Conservation (phyloP, 1,140 invertebrate species). For the Ceratina calcarata region DNA sequence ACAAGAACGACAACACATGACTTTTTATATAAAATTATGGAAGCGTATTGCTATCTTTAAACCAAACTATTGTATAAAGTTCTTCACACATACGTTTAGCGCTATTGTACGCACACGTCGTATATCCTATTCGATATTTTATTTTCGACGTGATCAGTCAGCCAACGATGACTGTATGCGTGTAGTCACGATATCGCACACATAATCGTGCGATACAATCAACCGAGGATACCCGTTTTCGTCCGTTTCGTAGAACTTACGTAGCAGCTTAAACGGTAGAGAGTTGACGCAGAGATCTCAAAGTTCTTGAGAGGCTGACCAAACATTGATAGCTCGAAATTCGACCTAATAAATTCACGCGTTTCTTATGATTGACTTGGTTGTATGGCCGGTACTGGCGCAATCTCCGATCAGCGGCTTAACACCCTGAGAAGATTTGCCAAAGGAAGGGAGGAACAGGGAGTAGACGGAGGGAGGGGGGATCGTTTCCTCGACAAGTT, state of each 20-base stretch:
- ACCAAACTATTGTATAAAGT: no score
- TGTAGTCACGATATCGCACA: background rate
- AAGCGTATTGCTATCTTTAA: no score
- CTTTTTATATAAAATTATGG: no score
- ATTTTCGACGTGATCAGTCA: background rate
- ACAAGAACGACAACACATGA: no score
- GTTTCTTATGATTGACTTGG: constrained; percentile 63
- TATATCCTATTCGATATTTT: no score
- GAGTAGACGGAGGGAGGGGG: background rate
- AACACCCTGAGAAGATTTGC: constrained; percentile 47
- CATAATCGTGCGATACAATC: constrained; percentile 30
- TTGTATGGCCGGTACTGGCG: constrained; percentile 24
- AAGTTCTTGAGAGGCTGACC: constrained; percentile 61
- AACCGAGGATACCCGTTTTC: background rate
- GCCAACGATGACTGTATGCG: background rate
- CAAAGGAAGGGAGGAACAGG: background rate
- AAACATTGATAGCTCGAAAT: constrained; percentile 67
- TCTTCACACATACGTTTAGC: no score
- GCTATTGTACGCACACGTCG: no score
- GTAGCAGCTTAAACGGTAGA: constrained; percentile 41
- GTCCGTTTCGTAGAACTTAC: constrained; percentile 21
- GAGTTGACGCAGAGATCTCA: constrained; percentile 44
- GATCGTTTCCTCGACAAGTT: constrained; percentile 26
- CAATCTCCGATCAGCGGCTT: constrained; percentile 66
- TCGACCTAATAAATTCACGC: constrained; percentile 67